Evolutionary conservation across 2,113 vertebrate species (phyloP).

Genomic region (Pterophyllum scalare): DNA sequence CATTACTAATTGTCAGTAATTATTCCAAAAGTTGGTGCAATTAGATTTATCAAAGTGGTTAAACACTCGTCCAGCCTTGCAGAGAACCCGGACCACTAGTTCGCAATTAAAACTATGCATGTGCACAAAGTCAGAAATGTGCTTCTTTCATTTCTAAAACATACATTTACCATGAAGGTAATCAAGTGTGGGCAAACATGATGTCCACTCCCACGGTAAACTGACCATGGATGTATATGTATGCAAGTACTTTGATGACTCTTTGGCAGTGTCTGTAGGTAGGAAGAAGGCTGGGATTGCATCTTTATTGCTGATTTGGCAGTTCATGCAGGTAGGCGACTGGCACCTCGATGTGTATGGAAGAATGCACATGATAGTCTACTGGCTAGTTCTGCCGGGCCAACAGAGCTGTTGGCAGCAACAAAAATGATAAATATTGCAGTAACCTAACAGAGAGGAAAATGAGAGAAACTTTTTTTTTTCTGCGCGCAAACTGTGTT

Average conservation of each 20-base stretch:
- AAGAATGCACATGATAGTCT: conserved; percentile 16
- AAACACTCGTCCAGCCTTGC: neutral
- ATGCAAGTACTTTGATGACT: neutral
- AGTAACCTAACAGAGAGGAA: conserved; percentile 9
- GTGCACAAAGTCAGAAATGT: neutral
- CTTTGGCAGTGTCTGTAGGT: conserved; percentile 19
- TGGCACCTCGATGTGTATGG: neutral
- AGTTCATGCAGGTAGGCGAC: conserved; percentile 9
- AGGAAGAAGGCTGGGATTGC: conserved; percentile 20
- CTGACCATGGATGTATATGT: neutral
- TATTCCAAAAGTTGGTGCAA: neutral
- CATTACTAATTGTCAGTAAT: neutral
- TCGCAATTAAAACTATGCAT: neutral
- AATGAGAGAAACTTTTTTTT: neutral
- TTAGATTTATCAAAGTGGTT: neutral
- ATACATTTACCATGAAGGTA: neutral
- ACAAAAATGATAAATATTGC: neutral
- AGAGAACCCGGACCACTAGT: neutral
- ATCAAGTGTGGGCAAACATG: neutral
- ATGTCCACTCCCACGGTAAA: neutral
- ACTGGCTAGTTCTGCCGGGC: neutral
- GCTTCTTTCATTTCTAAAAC: neutral
- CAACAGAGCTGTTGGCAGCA: conserved; percentile 8
- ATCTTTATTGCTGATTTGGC: conserved; percentile 21
- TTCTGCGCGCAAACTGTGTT: neutral